Conservation (phyloP, 1,140 invertebrate genomes). For the Drosophila ananassae region DNA sequence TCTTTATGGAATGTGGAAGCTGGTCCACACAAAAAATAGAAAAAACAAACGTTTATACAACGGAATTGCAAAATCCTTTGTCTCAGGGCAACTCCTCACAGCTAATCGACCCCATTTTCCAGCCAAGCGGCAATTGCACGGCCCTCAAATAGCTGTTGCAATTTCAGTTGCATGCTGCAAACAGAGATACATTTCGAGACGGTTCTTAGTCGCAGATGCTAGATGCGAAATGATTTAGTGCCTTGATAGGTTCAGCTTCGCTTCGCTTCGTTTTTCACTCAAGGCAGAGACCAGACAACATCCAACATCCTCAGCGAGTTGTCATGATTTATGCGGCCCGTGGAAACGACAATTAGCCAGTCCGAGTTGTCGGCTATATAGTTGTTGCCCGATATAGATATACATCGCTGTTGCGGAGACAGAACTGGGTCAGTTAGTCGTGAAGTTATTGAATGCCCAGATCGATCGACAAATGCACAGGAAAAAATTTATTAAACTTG, state of each 20-base stretch:
- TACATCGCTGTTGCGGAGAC: slow-evolving; percentile 53
- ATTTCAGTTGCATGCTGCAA: slow-evolving; percentile 26
- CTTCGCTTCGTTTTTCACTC: slow-evolving; percentile 47
- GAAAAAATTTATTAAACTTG: slow-evolving; percentile 2
- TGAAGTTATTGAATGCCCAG: slow-evolving; percentile 38
- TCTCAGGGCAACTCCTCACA: slow-evolving; percentile 44
- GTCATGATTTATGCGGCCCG: slow-evolving; percentile 71
- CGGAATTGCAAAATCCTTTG: slow-evolving; percentile 45
- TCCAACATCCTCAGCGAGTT: slow-evolving; percentile 66
- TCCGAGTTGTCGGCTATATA: slow-evolving; percentile 63
- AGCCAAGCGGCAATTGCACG: slow-evolving; percentile 77
- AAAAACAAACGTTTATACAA: slow-evolving; percentile 37
- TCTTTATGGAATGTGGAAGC: slow-evolving; percentile 52
- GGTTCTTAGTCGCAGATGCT: slow-evolving; percentile 67
- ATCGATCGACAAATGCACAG: slow-evolving; percentile 43
- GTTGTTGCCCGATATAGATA: slow-evolving; percentile 59
- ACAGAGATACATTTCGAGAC: slow-evolving; percentile 44
- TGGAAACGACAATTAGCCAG: slow-evolving; percentile 70
- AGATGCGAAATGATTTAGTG: slow-evolving; percentile 72
- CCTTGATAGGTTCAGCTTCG: slow-evolving; percentile 48
- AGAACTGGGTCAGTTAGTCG: slow-evolving; percentile 68
- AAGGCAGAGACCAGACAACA: slow-evolving; percentile 46
- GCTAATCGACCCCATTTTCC: slow-evolving; percentile 79
- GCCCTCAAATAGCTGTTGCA: slow-evolving; percentile 59
- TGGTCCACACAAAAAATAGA: slow-evolving; percentile 5